Base-by-base conservation (phyloP, 2,797 vertebrate genomes). In the Lutjanus campechanus region DNA sequence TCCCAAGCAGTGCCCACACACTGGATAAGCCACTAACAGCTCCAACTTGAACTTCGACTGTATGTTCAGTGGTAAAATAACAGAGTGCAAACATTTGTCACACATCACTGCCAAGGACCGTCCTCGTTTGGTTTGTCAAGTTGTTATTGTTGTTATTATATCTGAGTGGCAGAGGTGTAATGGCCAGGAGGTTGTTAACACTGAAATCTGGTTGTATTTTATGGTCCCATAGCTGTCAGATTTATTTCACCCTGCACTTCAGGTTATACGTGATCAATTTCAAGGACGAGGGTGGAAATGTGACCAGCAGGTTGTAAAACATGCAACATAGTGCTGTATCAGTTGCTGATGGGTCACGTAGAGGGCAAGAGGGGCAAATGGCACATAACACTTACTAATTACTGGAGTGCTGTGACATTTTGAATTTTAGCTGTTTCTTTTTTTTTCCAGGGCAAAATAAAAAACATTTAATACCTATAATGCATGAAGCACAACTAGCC, bases 271-370 rank as follows among this genome's bases (percentile, higher is more conserved):
- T 49, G 43, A 87, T 89, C 79, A 84, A 88, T 83, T 61, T 44
- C 60, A 73, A 87, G 83, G 77, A 81, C 86, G 75, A 81, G 58
- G 53, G 53, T 47, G 44, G 17, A 83, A 76, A 66, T 69, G 58
- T 78, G 69, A 75, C 50, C 69, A 58, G 69, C 69, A 51, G 68
- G 78, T 80, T 83, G 73, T 87, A 86, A 91, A 89, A 65, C 74
- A 72, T 40, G 56, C 61, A 1, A 53, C 64, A 12, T 29, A 63
- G 25, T 65, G 36, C 47, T 44, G 77, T 60, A 62, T 80, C 36
- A 11, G 64, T 60, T 77, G 66, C 62, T 72, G 68, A 51, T 59
- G 50, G 59, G 65, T 79, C 72, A 80, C 66, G 17, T 56, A 41
- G 13, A 68, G 49, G 64, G 47, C 63, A 49, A 9, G 9, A 22